Base-by-base conservation (phyloP, 2,113 vertebrate genomes). In the Toxostoma redivivum region DNA sequence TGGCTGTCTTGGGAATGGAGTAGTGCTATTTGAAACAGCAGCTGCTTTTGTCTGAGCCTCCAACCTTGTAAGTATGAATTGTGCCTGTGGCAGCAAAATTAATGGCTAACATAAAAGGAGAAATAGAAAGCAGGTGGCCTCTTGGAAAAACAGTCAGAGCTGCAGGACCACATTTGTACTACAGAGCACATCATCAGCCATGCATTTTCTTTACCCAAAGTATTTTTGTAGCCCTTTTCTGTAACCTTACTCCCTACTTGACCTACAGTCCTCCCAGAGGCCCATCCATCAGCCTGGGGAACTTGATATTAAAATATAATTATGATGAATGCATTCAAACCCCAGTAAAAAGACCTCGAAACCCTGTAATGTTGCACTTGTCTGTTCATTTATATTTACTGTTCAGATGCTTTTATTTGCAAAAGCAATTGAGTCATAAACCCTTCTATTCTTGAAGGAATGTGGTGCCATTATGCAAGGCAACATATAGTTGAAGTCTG, bases 71-170 rank as follows among this genome's bases (percentile, higher is more conserved):
- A 83, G 76, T 93, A 86, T 92, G 94, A 96, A 96, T 96, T 96
- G 74, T 92, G 93, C 93, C 94, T 86, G 71, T 95, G 93, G 93
- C 90, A 92, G 82, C 28, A 51, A 90, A 94, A 95, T 96, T 97
- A 96, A 96, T 96, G 94, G 90, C 87, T 82, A 88, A 71, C 92
- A 88, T 81, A 94, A 94, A 91, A 96, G 64, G 51, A 94, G 85
- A 78, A 94, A 88, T 71, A 93, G 76, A 96, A 96, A 96, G 90
- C 79, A 94, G 85, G 93, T 93, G 92, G 92, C 92, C 71, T 94
- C 82, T 94, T 94, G 69, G 74, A 94, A 94, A 94, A 66, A 48
- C 44, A 81, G 47, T 42, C 81, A 70, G 74, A 78, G 47, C 71
- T 90, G 38, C 79, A 83, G 67, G 79, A 92, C 56, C 27, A 27